Evolutionary conservation across 2,888 invertebrate species (phyloP).

Genomic region (Spatulosminthurus flaviceps): DNA sequence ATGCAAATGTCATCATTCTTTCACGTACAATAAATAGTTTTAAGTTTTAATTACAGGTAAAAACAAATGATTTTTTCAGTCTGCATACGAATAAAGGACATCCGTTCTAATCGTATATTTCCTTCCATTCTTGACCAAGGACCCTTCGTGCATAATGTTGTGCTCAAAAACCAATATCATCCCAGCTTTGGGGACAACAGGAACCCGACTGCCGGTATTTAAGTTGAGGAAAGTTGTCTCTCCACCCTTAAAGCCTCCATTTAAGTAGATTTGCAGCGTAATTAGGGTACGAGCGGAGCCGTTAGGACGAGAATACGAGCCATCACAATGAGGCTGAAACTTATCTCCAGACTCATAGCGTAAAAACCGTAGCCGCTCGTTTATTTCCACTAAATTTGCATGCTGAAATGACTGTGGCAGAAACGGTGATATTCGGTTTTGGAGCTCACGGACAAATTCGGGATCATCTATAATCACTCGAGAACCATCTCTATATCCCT

Average conservation of each 20-base stretch:
- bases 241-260: background rate
- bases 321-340: background rate
- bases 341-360: background rate
- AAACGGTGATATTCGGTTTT: slow-evolving; percentile 43
- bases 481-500: slow-evolving; percentile 45
- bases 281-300: background rate
- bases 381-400: background rate
- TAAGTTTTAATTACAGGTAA: too few relatives aligned
- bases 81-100: slow-evolving; percentile 48
- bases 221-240: slow-evolving; percentile 6
- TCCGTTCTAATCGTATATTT: slow-evolving; percentile 58
- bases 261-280: slow-evolving; percentile 10
- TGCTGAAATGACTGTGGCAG: slow-evolving; percentile 39
- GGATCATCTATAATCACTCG: slow-evolving; percentile 53
- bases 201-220: background rate
- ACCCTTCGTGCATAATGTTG: slow-evolving; percentile 54
- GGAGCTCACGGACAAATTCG: slow-evolving; percentile 46
- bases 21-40: too few relatives aligned
- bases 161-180: slow-evolving; percentile 55
- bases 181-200: slow-evolving; percentile 51
- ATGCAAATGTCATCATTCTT: too few relatives aligned
- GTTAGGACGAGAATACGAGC: background rate
- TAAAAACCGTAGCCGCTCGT: slow-evolving; percentile 23
- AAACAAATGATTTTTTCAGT: background rate
- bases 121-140: slow-evolving; percentile 47